Conservation (phyloP, 2,888 invertebrate species). For the Drosophila prostipennis region DNA sequence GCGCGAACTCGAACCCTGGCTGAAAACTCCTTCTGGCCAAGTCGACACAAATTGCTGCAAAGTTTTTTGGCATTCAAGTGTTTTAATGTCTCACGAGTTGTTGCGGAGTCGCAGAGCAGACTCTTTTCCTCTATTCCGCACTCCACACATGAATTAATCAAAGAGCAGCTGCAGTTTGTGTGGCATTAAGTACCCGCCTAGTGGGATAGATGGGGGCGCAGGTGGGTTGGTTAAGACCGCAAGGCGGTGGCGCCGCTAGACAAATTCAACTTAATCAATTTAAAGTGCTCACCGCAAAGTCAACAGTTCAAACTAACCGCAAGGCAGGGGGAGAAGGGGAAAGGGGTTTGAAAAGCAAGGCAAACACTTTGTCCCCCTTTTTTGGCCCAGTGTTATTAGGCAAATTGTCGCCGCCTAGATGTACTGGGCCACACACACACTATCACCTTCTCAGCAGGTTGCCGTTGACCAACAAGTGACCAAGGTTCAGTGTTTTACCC, state of each 20-base stretch:
- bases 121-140: slow-evolving; percentile 47
- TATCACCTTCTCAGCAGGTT: slow-evolving; percentile 61
- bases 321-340: slow-evolving; percentile 43
- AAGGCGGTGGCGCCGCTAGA: slow-evolving; percentile 61
- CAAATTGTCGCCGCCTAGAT: slow-evolving; percentile 63
- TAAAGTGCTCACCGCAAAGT: slow-evolving; percentile 76
- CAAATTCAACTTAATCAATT: slow-evolving; percentile 80
- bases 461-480: slow-evolving; percentile 59
- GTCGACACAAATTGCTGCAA: slow-evolving; percentile 67
- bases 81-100: slow-evolving; percentile 76
- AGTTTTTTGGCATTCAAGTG: slow-evolving; percentile 72
- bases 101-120: slow-evolving; percentile 22
- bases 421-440: slow-evolving; percentile 4
- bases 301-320: slow-evolving; percentile 78
- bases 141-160: slow-evolving; percentile 72
- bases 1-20: slow-evolving; percentile 31
- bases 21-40: slow-evolving; percentile 61
- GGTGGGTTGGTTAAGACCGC: slow-evolving; percentile 35
- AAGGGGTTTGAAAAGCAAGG: slow-evolving; percentile 11
- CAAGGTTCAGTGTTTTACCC: slow-evolving; percentile 51
- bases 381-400: slow-evolving; percentile 62
- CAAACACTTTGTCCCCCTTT: slow-evolving; percentile 9
- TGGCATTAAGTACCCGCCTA: slow-evolving; percentile 63
- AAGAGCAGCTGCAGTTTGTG: slow-evolving; percentile 54
- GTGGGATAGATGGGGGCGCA: slow-evolving; percentile 14